Evolutionary conservation across 2,797 vertebrate species (phyloP).

Genomic region (Cirrhinus molitorella): DNA sequence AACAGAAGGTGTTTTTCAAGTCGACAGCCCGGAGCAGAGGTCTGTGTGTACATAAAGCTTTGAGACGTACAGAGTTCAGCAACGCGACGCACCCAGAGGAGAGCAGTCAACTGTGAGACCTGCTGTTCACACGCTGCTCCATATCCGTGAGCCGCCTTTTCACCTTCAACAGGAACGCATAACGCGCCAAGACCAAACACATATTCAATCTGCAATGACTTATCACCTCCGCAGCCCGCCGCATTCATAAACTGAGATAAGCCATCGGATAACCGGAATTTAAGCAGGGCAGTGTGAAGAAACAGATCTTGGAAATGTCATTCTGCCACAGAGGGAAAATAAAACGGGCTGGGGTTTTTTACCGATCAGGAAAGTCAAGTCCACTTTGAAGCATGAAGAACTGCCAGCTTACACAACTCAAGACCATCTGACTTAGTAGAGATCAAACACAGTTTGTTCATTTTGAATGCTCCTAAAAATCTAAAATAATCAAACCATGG

Average conservation of each 20-base stretch:
- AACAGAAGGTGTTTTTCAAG: conserved; percentile 30
- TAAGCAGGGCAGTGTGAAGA: background rate
- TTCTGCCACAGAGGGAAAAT: background rate
- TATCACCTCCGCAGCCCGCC: conserved; percentile 4
- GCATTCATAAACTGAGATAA: conserved; percentile 31
- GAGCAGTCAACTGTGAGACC: conserved; percentile 38
- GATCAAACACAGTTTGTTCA: background rate
- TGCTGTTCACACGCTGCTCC: conserved; percentile 37
- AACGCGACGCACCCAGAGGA: background rate
- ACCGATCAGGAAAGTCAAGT: background rate
- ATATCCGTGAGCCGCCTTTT: conserved; percentile 12
- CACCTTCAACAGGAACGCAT: conserved; percentile 21
- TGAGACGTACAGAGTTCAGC: conserved; percentile 35
- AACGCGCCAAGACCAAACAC: background rate
- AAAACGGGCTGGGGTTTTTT: background rate
- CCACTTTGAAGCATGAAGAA: background rate
- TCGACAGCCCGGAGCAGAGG: conserved; percentile 24
- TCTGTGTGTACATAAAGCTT: conserved; percentile 38
- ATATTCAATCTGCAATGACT: conserved; percentile 29
- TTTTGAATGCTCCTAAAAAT: background rate
- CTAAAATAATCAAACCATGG: background rate
- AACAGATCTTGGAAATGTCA: conserved; percentile 11
- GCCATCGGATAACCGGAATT: background rate
- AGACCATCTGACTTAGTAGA: background rate
- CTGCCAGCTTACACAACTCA: background rate